Percentiles rank a stretch among this genome's conserved stretches.
phyloP scores from a whole-genome alignment of 2,113 vertebrate genomes.

The Protobothrops flavoviridis region DNA sequence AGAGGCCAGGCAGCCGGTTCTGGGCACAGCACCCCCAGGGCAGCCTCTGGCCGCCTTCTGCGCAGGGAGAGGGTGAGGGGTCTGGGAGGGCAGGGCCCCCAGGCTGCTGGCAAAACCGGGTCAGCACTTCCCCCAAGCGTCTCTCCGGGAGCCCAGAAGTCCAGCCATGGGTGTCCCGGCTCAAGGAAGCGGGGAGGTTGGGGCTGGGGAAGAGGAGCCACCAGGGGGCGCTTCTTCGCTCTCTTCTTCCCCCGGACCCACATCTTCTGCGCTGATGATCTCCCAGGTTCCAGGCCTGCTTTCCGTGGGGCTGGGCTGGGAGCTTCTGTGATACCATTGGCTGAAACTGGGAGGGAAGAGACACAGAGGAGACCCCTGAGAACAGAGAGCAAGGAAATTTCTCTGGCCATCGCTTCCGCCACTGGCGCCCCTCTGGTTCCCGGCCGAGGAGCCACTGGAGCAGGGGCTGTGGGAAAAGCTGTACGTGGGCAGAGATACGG shows the following conservation, averaged over 20 bases:
- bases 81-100: neutral
- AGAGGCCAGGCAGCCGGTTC: neutral
- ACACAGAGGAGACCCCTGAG: slow-evolving; percentile 10
- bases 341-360: slow-evolving; percentile 80
- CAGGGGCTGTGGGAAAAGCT: neutral
- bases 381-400: neutral
- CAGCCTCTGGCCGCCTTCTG: neutral
- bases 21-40: neutral
- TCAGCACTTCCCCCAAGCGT: neutral
- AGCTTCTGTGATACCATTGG: slow-evolving; percentile 76
- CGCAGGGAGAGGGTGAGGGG: neutral
- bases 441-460: neutral
- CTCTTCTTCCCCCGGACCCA: neutral
- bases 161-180: rapidly evolving
- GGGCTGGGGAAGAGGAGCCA: rapidly evolving
- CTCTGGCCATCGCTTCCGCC: neutral
- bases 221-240: rapidly evolving
- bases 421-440: neutral
- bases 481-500: neutral
- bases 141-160: neutral
- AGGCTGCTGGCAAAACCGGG: neutral
- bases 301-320: slow-evolving; percentile 53
- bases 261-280: slow-evolving; percentile 73
- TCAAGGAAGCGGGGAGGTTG: rapidly evolving
- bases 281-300: slow-evolving; percentile 78